Conservation (phyloP, 2,797 vertebrate species). For the Huso huso region DNA sequence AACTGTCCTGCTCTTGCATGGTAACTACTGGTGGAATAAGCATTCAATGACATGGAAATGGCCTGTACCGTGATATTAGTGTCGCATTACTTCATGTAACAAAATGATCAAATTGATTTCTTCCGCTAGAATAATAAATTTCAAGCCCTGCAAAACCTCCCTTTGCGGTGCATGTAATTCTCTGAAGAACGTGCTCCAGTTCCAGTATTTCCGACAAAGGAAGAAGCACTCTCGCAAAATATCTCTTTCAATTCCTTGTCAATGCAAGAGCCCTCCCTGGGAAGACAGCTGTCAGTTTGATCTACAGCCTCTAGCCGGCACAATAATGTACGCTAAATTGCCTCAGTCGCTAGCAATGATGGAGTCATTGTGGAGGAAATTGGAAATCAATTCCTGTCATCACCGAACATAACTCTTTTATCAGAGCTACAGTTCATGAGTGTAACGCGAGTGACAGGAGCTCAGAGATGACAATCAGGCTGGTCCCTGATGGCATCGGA, state of each 20-base stretch:
- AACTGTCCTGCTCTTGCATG: too few relatives aligned
- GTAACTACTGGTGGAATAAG: too few relatives aligned
- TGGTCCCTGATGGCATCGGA: conserved; percentile 8
- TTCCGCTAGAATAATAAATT: too few relatives aligned
- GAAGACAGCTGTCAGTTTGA: conserved; percentile 74
- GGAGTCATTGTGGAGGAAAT: conserved; percentile 86
- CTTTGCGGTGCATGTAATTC: conserved; percentile 11
- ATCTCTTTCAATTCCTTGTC: conserved; percentile 50
- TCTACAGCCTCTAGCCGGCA: conserved; percentile 64
- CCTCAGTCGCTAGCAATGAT: conserved; percentile 76
- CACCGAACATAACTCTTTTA: conserved; percentile 71
- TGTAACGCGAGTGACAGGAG: conserved; percentile 39
- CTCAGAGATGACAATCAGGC: conserved; percentile 30
- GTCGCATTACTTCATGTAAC: too few relatives aligned
- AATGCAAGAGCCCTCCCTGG: conserved; percentile 55
- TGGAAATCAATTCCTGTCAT: conserved; percentile 95
- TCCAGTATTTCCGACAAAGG: conserved; percentile 16
- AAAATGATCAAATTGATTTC: too few relatives aligned
- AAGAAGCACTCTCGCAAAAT: conserved; percentile 35
- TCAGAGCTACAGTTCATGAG: conserved; percentile 52
- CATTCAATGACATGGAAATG: too few relatives aligned
- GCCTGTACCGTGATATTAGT: too few relatives aligned
- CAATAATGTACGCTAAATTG: conserved; percentile 80
- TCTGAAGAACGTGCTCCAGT: conserved; percentile 25
- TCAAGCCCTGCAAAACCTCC: too few relatives aligned